Evolutionary conservation across 1,140 invertebrate species (phyloP).

Genomic region (Pseudomyrmex gracilis): DNA sequence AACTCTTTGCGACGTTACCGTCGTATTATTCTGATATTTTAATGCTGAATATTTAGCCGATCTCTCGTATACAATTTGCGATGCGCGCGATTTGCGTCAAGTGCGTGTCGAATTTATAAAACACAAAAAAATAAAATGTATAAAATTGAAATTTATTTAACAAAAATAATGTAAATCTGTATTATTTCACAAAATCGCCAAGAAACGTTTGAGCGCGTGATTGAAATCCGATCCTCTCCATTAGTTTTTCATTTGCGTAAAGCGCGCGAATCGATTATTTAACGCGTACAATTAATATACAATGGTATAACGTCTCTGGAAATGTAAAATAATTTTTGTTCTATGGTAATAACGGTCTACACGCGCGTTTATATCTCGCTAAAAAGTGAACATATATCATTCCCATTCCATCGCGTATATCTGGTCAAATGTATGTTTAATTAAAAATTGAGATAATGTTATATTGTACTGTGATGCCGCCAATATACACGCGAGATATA

Average conservation of each 20-base stretch:
- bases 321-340: slow-evolving; percentile 52
- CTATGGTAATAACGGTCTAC: neutral
- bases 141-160: too few species aligned
- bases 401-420: slow-evolving; percentile 8
- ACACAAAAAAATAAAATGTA: too few species aligned
- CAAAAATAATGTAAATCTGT: too few species aligned
- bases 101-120: slow-evolving; percentile 19
- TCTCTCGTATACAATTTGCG: slow-evolving; percentile 42
- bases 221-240: slow-evolving; percentile 49
- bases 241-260: slow-evolving; percentile 37
- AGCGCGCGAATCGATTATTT: slow-evolving; percentile 39
- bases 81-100: slow-evolving; percentile 29
- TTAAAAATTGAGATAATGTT: slow-evolving; percentile 53
- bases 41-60: slow-evolving; percentile 52
- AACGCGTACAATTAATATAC: slow-evolving; percentile 53
- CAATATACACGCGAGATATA: slow-evolving; percentile 21
- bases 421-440: slow-evolving; percentile 14
- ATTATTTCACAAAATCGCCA: slow-evolving; percentile 18
- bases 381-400: slow-evolving; percentile 46
- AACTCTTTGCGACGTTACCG: neutral
- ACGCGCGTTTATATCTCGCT: slow-evolving; percentile 29
- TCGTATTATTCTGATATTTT: slow-evolving; percentile 25
- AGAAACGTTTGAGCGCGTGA: slow-evolving; percentile 19
- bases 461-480: slow-evolving; percentile 27
- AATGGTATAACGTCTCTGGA: neutral